Percentiles rank a stretch among this genome's conserved stretches.
Conservation (phyloP, 2,113 vertebrate species). For the Columba livia region DNA sequence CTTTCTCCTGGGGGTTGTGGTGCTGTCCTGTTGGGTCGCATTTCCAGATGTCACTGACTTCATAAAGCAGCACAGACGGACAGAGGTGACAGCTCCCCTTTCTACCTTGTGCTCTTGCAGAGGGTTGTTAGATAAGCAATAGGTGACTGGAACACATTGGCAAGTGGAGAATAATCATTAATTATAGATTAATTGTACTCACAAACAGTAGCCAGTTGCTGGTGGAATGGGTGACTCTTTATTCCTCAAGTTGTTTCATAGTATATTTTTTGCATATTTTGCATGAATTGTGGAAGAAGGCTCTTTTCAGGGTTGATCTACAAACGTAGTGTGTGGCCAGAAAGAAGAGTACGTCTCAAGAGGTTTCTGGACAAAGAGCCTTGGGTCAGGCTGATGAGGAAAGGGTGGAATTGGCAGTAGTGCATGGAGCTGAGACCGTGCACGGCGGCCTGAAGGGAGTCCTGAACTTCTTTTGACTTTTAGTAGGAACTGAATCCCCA, state of each 20-base stretch:
- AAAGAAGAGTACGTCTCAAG: not conserved
- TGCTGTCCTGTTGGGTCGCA: not conserved
- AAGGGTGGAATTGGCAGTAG: not conserved
- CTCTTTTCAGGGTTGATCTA: not conserved
- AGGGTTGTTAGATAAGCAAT: not conserved
- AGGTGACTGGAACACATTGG: not conserved
- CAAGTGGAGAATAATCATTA: not conserved
- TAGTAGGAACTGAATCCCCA: not conserved
- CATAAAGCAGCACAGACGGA: not conserved
- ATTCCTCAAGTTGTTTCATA: not conserved
- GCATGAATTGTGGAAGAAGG: not conserved
- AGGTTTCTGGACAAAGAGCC: not conserved
- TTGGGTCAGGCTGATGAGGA: not conserved
- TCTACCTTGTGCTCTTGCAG: not conserved
- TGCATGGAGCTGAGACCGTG: not conserved
- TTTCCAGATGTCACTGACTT: not conserved
- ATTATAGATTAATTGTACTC: not conserved
- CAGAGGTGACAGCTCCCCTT: not conserved
- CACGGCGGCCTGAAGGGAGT: not conserved
- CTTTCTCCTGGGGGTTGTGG: not conserved
- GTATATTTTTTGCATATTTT: not conserved
- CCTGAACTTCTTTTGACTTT: not conserved
- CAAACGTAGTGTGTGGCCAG: not conserved
- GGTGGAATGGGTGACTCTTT: not conserved
- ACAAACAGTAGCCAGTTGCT: not conserved